Evolutionary conservation across 1,140 invertebrate species (phyloP).

Genomic region (Drosophila nebulosa): DNA sequence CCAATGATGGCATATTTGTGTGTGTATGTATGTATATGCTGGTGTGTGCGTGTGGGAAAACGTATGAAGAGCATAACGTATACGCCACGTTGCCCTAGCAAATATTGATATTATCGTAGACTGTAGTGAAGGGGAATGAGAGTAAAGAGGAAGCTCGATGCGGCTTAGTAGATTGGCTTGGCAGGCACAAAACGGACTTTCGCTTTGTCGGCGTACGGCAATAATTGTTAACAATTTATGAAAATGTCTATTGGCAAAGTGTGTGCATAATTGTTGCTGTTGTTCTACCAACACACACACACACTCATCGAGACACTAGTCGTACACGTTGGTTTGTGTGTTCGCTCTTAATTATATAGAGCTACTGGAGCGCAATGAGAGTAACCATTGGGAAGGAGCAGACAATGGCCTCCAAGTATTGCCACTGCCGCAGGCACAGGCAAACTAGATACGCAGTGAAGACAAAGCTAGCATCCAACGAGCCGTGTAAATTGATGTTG

Average conservation of each 20-base stretch:
- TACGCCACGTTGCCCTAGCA: conserved; percentile 47
- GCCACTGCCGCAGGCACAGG: neutral
- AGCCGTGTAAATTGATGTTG: conserved; percentile 67
- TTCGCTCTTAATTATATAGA: conserved; percentile 58
- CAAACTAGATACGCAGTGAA: neutral
- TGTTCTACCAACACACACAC: conserved; percentile 20
- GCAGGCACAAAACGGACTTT: conserved; percentile 39
- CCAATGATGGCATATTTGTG: conserved; percentile 37
- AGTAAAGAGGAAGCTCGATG: conserved; percentile 16
- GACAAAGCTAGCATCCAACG: conserved; percentile 44
- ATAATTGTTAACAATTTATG: conserved; percentile 76
- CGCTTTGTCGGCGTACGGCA: conserved; percentile 41
- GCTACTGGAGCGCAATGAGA: conserved; percentile 48
- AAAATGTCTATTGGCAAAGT: conserved; percentile 64
- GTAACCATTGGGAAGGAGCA: conserved; percentile 13
- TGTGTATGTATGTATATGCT: conserved; percentile 24
- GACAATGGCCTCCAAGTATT: neutral
- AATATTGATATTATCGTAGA: conserved; percentile 56
- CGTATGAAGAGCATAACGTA: conserved; percentile 37
- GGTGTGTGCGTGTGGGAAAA: conserved; percentile 2
- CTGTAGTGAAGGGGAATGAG: conserved; percentile 1
- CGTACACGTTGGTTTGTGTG: neutral
- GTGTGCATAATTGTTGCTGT: conserved; percentile 42
- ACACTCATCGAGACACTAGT: neutral
- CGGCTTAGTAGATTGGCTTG: neutral